These are phyloP conservation scores for Caerostris darwini DNA, from an alignment of 1,140 invertebrate species.

Conservation along the genomic window DNA sequence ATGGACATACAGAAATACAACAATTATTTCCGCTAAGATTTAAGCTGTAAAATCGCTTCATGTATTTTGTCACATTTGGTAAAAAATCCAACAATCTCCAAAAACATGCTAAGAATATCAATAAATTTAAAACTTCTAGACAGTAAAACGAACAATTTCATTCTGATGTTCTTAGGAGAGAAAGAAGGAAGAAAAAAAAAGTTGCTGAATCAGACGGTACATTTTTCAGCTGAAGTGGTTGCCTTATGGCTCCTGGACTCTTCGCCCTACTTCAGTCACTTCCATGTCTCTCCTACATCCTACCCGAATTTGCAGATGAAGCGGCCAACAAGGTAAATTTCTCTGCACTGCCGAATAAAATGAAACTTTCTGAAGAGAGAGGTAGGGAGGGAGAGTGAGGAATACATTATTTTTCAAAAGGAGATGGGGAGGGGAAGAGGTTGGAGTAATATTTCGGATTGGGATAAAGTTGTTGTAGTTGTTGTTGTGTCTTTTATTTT, in stretches of 20 bases:
- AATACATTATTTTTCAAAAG: slow-evolving; percentile 53
- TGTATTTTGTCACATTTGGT: no score
- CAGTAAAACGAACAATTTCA: no score
- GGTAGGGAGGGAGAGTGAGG: background rate
- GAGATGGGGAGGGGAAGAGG: slow-evolving; percentile 5
- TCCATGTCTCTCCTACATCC: background rate
- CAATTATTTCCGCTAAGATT: no score
- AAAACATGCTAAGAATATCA: no score
- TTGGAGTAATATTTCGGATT: slow-evolving; percentile 54
- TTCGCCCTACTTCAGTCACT: background rate
- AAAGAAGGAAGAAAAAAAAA: background rate
- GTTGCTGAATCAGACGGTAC: slow-evolving; percentile 3
- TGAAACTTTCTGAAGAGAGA: background rate
- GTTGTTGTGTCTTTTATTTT: slow-evolving; percentile 10
- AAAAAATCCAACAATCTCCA: no score
- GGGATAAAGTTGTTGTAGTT: background rate
- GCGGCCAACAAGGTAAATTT: slow-evolving; percentile 32
- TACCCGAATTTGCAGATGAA: slow-evolving; percentile 45
- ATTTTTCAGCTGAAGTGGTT: slow-evolving; percentile 7
- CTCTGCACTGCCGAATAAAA: background rate
- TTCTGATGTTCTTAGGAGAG: no score
- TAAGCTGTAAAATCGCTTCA: no score
- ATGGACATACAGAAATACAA: no score
- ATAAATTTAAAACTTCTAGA: no score
- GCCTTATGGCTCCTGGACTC: background rate